These are phyloP conservation scores for cat (Felis catus) DNA, from an alignment of 2,113 vertebrate genomes.

Conservation along the genomic window DNA sequence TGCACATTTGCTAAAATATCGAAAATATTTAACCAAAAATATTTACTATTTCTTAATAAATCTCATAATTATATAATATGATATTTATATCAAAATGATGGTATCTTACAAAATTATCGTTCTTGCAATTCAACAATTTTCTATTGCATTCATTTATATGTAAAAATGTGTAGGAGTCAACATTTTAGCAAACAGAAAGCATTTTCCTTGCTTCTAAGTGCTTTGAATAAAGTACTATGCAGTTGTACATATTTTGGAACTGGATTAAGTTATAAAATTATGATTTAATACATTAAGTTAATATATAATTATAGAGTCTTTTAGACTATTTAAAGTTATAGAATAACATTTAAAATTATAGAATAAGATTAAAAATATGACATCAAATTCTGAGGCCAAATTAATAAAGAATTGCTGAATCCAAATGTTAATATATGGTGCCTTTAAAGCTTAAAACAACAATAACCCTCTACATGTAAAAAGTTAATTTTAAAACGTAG, in stretches of 20 bases:
- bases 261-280: not conserved
- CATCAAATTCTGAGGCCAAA: not conserved
- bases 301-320: not conserved
- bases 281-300: not conserved
- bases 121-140: not conserved
- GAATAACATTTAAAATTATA: not conserved
- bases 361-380: not conserved
- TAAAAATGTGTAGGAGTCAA: not conserved
- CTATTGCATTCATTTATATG: not conserved
- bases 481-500: not conserved
- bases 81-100: not conserved
- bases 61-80: not conserved
- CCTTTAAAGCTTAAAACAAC: not conserved
- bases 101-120: not conserved
- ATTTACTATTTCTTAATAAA: not conserved
- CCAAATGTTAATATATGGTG: not conserved
- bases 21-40: not conserved
- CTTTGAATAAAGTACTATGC: not conserved
- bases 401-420: not conserved
- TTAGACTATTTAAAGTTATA: not conserved
- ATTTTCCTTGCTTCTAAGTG: not conserved
- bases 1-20: not conserved
- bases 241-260: not conserved
- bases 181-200: not conserved
- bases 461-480: not conserved